Conservation (phyloP, 2,888 invertebrate genomes). For the Luperina testacea region DNA sequence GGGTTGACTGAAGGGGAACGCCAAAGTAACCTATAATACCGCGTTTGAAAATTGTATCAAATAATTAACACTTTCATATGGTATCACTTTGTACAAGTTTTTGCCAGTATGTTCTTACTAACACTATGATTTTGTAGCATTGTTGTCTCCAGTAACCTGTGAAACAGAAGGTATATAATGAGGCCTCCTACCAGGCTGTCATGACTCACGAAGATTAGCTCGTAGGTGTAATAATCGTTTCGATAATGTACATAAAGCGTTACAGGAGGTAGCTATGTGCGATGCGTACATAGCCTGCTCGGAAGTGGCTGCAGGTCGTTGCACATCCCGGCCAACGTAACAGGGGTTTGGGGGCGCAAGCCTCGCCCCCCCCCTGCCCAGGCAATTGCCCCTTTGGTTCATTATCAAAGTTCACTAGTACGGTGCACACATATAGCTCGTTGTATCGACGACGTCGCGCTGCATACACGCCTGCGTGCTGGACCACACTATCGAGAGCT, state of each 20-base stretch:
- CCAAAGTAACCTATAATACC: neutral
- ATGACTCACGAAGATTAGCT: slow-evolving; percentile 31
- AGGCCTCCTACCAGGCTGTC: slow-evolving; percentile 38
- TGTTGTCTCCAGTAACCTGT: neutral
- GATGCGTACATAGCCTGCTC: slow-evolving; percentile 61
- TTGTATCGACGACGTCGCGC: slow-evolving; percentile 66
- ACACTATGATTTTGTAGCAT: neutral
- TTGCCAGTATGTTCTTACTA: neutral
- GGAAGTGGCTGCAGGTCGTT: slow-evolving; percentile 82
- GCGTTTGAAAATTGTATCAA: slow-evolving; percentile 27
- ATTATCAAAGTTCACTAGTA: slow-evolving; percentile 90
- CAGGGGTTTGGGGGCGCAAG: slow-evolving; percentile 70
- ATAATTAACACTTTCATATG: slow-evolving; percentile 22
- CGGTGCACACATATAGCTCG: slow-evolving; percentile 78
- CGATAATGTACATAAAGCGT: slow-evolving; percentile 47
- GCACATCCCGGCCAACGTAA: slow-evolving; percentile 79
- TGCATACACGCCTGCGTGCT: slow-evolving; percentile 69
- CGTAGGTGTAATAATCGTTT: slow-evolving; percentile 37
- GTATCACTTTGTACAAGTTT: slow-evolving; percentile 17
- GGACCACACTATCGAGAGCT: slow-evolving; percentile 71
- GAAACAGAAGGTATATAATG: slow-evolving; percentile 31
- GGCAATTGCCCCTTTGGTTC: slow-evolving; percentile 85
- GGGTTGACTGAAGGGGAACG: slow-evolving; percentile 11
- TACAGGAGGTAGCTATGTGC: slow-evolving; percentile 47
- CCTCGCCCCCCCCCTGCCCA: slow-evolving; percentile 73